phyloP scores from a whole-genome alignment of 2,113 vertebrate species.

The Campylorhamphus procurvoides region DNA sequence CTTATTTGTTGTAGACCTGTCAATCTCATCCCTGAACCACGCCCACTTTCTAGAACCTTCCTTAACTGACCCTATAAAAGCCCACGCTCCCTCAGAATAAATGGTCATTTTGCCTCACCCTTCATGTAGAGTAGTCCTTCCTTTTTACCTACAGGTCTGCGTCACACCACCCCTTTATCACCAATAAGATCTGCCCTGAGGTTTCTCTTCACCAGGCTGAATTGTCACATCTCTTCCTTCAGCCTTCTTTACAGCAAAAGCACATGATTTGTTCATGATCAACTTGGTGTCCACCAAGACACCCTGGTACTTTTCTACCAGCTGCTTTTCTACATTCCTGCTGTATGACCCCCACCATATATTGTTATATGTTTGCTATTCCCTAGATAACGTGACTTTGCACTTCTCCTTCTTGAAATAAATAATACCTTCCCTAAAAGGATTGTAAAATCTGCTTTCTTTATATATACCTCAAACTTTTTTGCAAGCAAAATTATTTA shows the following conservation, averaged over 20 bases:
- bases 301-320: not conserved
- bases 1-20: too few relatives aligned
- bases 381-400: not conserved
- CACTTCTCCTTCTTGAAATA: not conserved
- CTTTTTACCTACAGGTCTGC: too few relatives aligned
- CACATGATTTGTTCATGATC: not conserved
- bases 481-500: not conserved
- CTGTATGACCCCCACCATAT: not conserved
- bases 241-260: rapidly evolving
- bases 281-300: not conserved
- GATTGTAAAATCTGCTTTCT: not conserved
- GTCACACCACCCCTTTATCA: not conserved
- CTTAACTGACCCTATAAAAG: too few relatives aligned
- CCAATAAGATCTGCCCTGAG: not conserved
- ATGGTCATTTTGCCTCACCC: too few relatives aligned
- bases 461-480: not conserved
- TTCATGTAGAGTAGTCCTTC: too few relatives aligned
- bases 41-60: too few relatives aligned
- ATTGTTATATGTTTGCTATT: not conserved
- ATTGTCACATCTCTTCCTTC: not conserved
- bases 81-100: too few relatives aligned
- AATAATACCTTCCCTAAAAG: not conserved
- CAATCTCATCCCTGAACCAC: too few relatives aligned
- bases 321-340: not conserved
- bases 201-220: not conserved